Evolutionary conservation across 2,113 vertebrate species (phyloP).

Genomic region (Mionectes macconnelli): DNA sequence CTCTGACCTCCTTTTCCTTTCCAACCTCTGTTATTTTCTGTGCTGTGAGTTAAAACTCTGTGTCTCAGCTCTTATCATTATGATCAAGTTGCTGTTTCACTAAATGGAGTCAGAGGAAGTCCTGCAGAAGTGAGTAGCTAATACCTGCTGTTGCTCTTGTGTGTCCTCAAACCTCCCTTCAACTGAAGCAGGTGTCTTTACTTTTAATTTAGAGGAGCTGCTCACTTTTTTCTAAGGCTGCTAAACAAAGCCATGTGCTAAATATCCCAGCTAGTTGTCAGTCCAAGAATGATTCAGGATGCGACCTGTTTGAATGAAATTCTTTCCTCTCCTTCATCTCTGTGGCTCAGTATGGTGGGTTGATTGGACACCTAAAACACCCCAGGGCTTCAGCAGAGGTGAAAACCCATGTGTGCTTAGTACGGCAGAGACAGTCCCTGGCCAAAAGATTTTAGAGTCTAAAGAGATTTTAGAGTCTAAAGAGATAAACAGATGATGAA

Average conservation of each 20-base stretch:
- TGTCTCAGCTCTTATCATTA: neutral
- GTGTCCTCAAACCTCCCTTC: neutral
- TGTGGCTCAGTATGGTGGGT: neutral
- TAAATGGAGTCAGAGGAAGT: neutral
- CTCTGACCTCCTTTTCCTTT: neutral
- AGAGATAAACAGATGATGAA: neutral
- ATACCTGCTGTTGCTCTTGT: accelerated
- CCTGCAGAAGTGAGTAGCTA: neutral
- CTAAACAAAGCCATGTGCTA: neutral
- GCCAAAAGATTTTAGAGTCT: neutral
- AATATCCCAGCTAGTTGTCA: neutral
- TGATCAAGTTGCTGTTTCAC: neutral
- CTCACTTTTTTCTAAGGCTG: neutral
- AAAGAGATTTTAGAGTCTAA: neutral
- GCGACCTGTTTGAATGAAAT: neutral
- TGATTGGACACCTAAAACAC: neutral
- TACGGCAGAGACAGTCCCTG: neutral
- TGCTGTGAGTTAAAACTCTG: neutral
- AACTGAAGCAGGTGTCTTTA: neutral
- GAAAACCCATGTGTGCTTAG: neutral
- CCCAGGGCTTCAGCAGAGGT: neutral
- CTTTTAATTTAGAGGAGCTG: neutral
- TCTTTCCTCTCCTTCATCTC: neutral
- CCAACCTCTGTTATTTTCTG: neutral
- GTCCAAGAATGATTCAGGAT: neutral